A percentile compares a stretch with the other conserved stretches of the same genome.
Conservation (phyloP, 2,797 vertebrate species). For the Morus bassanus region DNA sequence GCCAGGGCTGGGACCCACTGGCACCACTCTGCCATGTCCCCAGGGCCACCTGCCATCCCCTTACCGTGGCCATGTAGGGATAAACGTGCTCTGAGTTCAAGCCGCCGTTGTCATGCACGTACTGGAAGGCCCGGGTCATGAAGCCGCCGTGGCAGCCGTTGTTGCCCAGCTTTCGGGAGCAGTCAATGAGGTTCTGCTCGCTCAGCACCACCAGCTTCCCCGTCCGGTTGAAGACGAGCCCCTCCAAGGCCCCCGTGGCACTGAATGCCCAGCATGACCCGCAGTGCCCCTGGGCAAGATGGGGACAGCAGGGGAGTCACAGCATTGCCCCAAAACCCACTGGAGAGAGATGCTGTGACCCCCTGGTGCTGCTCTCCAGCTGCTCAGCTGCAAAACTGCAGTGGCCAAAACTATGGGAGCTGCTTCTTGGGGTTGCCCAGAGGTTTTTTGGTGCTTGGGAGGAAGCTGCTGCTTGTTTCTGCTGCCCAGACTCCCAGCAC, state of each 20-base stretch:
- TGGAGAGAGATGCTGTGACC: accelerated
- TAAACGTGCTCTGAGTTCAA: conserved; percentile 1
- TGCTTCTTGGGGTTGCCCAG: not conserved
- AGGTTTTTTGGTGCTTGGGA: not conserved
- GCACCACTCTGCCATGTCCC: accelerated
- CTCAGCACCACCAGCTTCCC: conserved; percentile 68
- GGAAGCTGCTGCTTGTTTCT: not conserved
- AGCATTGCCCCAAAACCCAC: accelerated
- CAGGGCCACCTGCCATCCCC: accelerated
- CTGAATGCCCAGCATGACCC: conserved; percentile 89
- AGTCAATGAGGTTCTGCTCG: conserved; percentile 60
- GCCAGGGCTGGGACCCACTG: accelerated
- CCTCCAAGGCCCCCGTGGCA: conserved; percentile 83
- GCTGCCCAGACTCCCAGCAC: not conserved
- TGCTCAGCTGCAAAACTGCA: not conserved
- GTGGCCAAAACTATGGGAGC: accelerated
- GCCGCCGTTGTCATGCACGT: not conserved
- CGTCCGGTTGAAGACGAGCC: conserved; percentile 78
- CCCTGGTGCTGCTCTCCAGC: accelerated
- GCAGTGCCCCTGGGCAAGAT: conserved; percentile 76
- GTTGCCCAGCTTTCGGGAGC: conserved; percentile 27
- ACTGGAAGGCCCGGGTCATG: not conserved
- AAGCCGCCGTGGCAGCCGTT: not conserved
- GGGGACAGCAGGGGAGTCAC: not conserved
- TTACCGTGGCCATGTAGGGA: conserved; percentile 19